Evolutionary conservation across 2,113 vertebrate species (phyloP).

Genomic region (Platysteira castanea): DNA sequence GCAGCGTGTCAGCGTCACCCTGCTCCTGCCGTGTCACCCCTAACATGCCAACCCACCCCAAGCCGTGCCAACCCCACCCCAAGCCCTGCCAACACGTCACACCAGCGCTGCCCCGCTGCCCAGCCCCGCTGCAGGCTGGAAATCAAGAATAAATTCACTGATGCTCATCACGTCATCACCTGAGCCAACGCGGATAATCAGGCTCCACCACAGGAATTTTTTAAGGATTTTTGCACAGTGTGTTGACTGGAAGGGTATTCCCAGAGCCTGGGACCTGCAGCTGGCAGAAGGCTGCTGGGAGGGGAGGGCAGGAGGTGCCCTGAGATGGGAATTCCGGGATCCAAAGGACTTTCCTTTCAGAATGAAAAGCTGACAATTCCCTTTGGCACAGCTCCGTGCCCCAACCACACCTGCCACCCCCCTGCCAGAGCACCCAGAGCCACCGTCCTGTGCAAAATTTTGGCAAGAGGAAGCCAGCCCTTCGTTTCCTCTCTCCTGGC

Average conservation of each 20-base stretch:
- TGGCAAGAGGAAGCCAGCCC: background rate
- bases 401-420: background rate
- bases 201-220: background rate
- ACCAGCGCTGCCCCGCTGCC: background rate
- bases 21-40: accelerated
- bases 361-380: background rate
- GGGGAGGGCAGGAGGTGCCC: background rate
- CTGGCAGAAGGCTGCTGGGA: background rate
- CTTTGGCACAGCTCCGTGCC: background rate
- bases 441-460: accelerated
- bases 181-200: accelerated
- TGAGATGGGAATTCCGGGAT: background rate
- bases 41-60: accelerated
- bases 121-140: background rate
- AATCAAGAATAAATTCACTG: background rate
- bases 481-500: background rate
- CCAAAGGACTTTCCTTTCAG: background rate
- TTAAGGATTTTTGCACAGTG: accelerated
- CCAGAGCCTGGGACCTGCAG: background rate
- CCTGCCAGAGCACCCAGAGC: accelerated
- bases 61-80: accelerated
- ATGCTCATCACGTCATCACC: accelerated
- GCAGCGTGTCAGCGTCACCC: accelerated
- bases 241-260: background rate
- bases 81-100: accelerated